Evolutionary conservation across 1,140 invertebrate genomes (phyloP).

Genomic region (Lethocerus indicus): DNA sequence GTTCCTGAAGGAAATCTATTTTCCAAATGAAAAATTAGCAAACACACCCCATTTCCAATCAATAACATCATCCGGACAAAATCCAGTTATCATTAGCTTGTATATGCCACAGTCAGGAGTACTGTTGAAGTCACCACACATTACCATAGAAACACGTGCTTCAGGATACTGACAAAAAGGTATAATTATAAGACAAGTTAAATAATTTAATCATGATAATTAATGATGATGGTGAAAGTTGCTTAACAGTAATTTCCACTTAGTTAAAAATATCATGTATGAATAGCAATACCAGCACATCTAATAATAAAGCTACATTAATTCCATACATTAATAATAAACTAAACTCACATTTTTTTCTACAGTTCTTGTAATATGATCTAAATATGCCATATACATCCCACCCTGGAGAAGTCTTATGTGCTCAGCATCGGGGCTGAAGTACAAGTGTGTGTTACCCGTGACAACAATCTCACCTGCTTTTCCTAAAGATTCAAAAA

Average conservation of each 20-base stretch:
- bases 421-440: slow-evolving; percentile 73
- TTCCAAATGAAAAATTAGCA: slow-evolving; percentile 5
- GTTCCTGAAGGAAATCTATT: neutral
- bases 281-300: neutral
- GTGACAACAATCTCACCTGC: slow-evolving; percentile 44
- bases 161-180: too few species aligned
- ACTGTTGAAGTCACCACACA: slow-evolving; percentile 80
- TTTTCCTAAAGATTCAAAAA: slow-evolving; percentile 41
- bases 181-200: too few species aligned
- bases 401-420: slow-evolving; percentile 64
- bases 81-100: slow-evolving; percentile 47
- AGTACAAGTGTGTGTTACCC: slow-evolving; percentile 85
- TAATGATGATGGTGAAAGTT: too few species aligned
- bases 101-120: slow-evolving; percentile 63
- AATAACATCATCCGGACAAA: slow-evolving; percentile 35
- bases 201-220: too few species aligned
- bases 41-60: slow-evolving; percentile 67
- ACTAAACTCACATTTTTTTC: slow-evolving; percentile 19
- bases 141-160: slow-evolving; percentile 35
- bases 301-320: neutral
- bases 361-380: slow-evolving; percentile 29
- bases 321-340: neutral
- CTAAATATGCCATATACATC: slow-evolving; percentile 37
- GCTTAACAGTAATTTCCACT: slow-evolving; percentile 25
- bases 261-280: neutral